Conservation (phyloP, 2,888 invertebrate species). For the Caenorhabditis doughertyi region DNA sequence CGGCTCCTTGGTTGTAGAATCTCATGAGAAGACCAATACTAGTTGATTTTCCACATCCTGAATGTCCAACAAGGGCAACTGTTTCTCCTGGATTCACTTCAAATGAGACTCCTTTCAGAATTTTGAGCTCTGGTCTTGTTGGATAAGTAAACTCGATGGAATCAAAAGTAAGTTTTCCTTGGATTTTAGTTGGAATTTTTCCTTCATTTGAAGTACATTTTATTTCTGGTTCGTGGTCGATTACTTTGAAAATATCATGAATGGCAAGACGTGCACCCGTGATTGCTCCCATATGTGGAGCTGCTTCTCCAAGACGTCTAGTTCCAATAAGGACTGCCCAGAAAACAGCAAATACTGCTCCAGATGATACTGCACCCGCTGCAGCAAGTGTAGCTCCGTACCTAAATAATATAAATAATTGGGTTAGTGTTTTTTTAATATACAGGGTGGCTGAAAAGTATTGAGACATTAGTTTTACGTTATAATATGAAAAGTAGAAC, state of each 20-base stretch:
- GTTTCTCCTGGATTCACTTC: constrained; percentile 74
- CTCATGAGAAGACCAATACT: constrained; percentile 75
- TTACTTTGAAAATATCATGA: constrained; percentile 85
- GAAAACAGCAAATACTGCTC: constrained; percentile 78
- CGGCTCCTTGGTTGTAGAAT: constrained; percentile 75
- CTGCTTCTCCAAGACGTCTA: constrained; percentile 88
- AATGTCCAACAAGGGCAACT: constrained; percentile 78
- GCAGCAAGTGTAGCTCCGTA: constrained; percentile 73
- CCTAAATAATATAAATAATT: constrained; percentile 49
- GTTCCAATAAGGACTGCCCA: constrained; percentile 83
- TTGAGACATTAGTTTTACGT: too few species aligned
- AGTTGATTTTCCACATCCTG: constrained; percentile 79
- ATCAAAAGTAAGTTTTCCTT: constrained; percentile 84
- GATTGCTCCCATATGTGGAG: constrained; percentile 90
- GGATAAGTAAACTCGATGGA: constrained; percentile 84
- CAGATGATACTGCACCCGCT: constrained; percentile 71
- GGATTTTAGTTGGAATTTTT: constrained; percentile 82
- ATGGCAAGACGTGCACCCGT: constrained; percentile 90
- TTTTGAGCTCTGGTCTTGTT: constrained; percentile 82
- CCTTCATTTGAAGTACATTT: constrained; percentile 84
- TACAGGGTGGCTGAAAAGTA: too few species aligned
- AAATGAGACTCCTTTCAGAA: constrained; percentile 76
- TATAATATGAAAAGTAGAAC: too few species aligned
- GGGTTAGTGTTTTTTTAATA: too few species aligned
- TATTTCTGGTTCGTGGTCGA: constrained; percentile 84